Evolutionary conservation across 2,797 vertebrate genomes (phyloP), one percentile per base, ranked within the genome.

Genomic region (Pelochelys cantorii): DNA sequence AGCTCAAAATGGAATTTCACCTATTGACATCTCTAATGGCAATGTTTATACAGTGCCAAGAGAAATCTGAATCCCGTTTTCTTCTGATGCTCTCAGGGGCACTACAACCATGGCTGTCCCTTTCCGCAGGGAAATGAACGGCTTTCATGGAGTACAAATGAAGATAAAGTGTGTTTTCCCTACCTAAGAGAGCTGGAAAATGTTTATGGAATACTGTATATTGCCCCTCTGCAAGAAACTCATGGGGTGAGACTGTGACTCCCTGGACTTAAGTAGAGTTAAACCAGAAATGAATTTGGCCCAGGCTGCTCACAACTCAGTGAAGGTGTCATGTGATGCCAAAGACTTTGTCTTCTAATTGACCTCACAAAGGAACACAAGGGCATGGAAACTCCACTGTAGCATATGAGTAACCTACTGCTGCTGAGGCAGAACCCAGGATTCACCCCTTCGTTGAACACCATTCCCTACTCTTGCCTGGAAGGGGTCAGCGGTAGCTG

Each of bases 61-160:
- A 56, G 15, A 9, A 0, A 0, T 0, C 71, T 55, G 0, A 0
- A 2, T 23, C 1, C 22, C 13, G 57, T 3, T 22, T 82, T 31
- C 0, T 1, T 59, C 12, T 15, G 59, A 2, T 2, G 4, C 53
- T 25, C 5, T 48, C 34, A 4, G 0, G 1, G n/a, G 42, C 18
- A 52, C 17, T 4, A 20, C 27, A 1, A 37, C 48, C 82, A 1
- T 5, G 60, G 4, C 4, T 52, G 34, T 60, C 20, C 81, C 6
- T 31, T 54, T 78, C 48, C 27, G 22, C 79, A 11, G 13, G 12
- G 13, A 23, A 56, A 15, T 15, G 59, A 52, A 42, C 2, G 6
- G 37, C 2, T 52, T 52, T 27, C 3, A 14, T 23, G 74, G 54
- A 14, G 14, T 42, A 8, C 0, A 54, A 8, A 0, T 10, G 11